Conservation (phyloP, 2,797 vertebrate genomes). For the Ctenochaetus hawaiiensis region DNA sequence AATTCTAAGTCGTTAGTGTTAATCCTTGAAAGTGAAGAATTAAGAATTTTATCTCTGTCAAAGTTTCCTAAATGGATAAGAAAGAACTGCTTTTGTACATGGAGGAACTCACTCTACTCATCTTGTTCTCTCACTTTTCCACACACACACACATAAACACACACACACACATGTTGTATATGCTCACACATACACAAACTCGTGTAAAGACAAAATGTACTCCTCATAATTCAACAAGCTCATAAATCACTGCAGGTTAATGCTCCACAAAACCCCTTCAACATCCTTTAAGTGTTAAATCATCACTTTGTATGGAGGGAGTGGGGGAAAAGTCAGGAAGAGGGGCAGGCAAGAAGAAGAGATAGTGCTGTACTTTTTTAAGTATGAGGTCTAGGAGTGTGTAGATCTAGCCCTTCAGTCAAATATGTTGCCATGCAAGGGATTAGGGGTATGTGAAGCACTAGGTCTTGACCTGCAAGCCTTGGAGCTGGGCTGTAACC, state of each 20-base stretch:
- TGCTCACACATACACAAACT: conserved; percentile 51
- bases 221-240: conserved; percentile 82
- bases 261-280: conserved; percentile 81
- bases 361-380: conserved; percentile 75
- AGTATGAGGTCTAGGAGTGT: conserved; percentile 68
- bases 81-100: conserved; percentile 13
- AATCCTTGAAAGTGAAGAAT: conserved; percentile 37
- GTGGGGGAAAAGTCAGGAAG: conserved; percentile 58
- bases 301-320: conserved; percentile 76
- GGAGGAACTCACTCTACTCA: conserved; percentile 17
- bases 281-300: conserved; percentile 86
- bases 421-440: conserved; percentile 88
- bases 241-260: conserved; percentile 85
- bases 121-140: conserved; percentile 1
- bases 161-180: conserved; percentile 34
- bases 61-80: background rate
- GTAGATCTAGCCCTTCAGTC: conserved; percentile 78
- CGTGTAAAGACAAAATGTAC: conserved; percentile 77
- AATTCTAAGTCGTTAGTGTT: conserved; percentile 24
- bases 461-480: conserved; percentile 92
- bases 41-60: conserved; percentile 43
- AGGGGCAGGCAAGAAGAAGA: conserved; percentile 45
- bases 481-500: conserved; percentile 91
- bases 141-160: conserved; percentile 21
- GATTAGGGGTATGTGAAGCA: conserved; percentile 88